phyloP scores from a whole-genome alignment of 1,140 invertebrate genomes.

The Halesus radiatus region DNA sequence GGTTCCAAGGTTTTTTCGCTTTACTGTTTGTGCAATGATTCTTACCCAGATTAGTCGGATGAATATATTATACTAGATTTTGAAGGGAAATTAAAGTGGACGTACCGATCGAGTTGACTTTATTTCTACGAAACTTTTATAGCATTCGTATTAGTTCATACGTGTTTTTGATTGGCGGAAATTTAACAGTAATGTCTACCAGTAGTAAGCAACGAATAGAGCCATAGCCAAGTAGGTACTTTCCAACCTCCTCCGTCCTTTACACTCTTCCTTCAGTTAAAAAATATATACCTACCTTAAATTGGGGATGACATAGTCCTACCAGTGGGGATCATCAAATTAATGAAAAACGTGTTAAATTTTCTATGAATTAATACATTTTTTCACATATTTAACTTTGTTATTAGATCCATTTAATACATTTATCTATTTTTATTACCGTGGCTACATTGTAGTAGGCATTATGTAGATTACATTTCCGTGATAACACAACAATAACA shows the following conservation, averaged over 20 bases:
- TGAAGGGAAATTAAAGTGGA: neutral
- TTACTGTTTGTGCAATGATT: constrained; percentile 14
- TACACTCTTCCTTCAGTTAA: no score
- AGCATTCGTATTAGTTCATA: no score
- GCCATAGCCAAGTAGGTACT: no score
- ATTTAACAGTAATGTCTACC: no score
- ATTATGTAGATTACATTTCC: neutral
- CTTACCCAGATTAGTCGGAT: neutral
- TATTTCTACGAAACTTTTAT: neutral
- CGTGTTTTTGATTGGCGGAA: no score
- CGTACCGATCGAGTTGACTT: neutral
- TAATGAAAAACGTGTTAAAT: neutral
- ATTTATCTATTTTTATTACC: neutral
- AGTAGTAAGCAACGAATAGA: no score
- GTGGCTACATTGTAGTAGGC: no score
- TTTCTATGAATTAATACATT: neutral
- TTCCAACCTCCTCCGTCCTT: no score
- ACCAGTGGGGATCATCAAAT: no score
- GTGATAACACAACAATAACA: neutral
- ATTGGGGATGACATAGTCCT: no score
- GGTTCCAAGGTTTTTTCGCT: neutral
- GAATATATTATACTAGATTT: neutral
- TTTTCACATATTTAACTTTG: neutral
- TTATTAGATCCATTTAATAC: neutral
- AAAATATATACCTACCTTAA: no score